phyloP scores from a whole-genome alignment of 2,797 vertebrate genomes.

The Bovichtus variegatus region DNA sequence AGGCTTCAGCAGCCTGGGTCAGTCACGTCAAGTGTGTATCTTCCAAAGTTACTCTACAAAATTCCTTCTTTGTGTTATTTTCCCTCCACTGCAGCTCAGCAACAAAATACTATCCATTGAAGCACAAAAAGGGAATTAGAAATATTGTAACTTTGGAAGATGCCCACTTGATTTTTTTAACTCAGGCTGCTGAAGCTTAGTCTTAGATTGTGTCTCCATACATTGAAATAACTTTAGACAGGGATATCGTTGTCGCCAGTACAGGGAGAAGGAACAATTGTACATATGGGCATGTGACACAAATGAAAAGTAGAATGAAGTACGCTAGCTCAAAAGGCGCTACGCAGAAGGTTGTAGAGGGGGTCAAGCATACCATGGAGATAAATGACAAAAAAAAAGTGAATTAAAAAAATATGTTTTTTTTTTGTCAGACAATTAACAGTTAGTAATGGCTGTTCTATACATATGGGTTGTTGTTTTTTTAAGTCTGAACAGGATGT shows the following conservation, averaged over 20 bases:
- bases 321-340: too few species aligned
- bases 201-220: not conserved
- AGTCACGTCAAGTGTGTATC: not conserved
- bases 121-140: not conserved
- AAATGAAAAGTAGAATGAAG: too few species aligned
- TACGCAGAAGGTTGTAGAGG: too few species aligned
- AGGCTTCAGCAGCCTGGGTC: not conserved
- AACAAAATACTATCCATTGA: not conserved
- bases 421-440: slow-evolving; percentile 1
- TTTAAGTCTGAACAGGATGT: slow-evolving; percentile 21
- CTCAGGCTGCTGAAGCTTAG: not conserved
- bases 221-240: not conserved
- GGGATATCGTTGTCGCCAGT: not conserved
- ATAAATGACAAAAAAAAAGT: too few species aligned
- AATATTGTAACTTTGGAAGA: not conserved
- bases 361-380: too few species aligned
- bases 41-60: not conserved
- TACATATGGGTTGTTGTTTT: not conserved
- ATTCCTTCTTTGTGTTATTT: not conserved
- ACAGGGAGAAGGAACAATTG: too few species aligned
- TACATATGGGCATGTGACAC: not conserved
- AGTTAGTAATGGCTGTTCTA: not conserved
- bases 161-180: not conserved
- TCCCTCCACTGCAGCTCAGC: not conserved
- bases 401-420: too few species aligned